Evolutionary conservation across 1,140 invertebrate genomes (phyloP), one percentile per base, ranked within the genome.

Genomic region (Neodiprion virginianus): DNA sequence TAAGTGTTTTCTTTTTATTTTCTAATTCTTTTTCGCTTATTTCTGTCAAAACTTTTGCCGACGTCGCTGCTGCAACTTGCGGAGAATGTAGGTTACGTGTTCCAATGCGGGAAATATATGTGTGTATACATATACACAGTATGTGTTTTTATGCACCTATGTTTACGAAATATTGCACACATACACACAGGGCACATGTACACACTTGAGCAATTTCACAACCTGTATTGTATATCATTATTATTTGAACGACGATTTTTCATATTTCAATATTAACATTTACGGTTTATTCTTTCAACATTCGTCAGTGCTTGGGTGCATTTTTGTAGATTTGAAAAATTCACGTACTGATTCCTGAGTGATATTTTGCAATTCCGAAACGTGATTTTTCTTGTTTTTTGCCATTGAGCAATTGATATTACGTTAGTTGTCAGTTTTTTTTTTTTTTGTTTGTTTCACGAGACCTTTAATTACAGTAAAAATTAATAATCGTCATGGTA

Each of bases 11-110:
- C 1, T 40, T 40, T 40, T 40, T 40, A 40, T 40, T 40, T 40
- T 40, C 28, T 40, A 40, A 40, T 40, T 40, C 65, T 76, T 76
- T 48, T 79, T 77, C 66, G 40, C 11, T 50, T 17, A 3, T 3
- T 40, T 40, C 28, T 40, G 28, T 40, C 28, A 40, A 2, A 40
- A 40, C 28, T 40, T 40, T 40, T 40, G 28, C 28, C 28, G 28
- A 40, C 28, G 28, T 40, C 28, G 28, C 1, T 40, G 28, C 28
- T 40, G 28, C 53, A 61, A 61, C 53, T 14, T 61, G 53, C 4
- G 11, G 53, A 61, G 53, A 61, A 61, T 61, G 11, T 61, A 61
- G 53, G 53, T 61, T 61, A 61, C 53, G 11, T 17, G 53, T 61
- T 61, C 53, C 4, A 61, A 61, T 61, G 28, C 28, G 28, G 28